A percentile compares a stretch with the other conserved stretches of the same genome.
Evolutionary conservation across 2,797 vertebrate species (phyloP).

Genomic region (Craterocephalus amniculus): DNA sequence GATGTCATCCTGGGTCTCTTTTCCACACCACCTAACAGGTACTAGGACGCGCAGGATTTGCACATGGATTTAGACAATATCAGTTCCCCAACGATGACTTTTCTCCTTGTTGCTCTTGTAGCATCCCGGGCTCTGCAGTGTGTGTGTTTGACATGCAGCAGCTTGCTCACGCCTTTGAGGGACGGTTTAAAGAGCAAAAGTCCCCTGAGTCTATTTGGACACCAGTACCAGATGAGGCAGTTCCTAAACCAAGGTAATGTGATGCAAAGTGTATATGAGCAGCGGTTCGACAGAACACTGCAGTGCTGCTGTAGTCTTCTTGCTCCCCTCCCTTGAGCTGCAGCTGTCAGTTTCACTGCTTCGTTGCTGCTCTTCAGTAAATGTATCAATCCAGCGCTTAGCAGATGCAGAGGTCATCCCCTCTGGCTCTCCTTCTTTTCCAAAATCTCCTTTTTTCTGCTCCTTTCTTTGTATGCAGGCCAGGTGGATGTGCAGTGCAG

Average conservation of each 20-base stretch:
- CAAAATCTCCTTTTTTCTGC: conserved; percentile 1
- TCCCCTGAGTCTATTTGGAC: conserved; percentile 98
- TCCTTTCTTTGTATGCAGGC: conserved; percentile 77
- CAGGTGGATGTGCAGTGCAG: conserved; percentile 91
- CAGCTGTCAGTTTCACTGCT: conserved; percentile 48
- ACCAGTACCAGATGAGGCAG: conserved; percentile 91
- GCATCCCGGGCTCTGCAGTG: conserved; percentile 95
- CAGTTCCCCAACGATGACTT: conserved; percentile 8
- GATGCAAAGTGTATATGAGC: conserved; percentile 37
- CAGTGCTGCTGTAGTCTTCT: conserved; percentile 46
- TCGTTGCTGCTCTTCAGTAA: conserved; percentile 57
- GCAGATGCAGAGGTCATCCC: conserved; percentile 35
- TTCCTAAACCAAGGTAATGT: conserved; percentile 93
- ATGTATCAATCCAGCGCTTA: conserved; percentile 43
- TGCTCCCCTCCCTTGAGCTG: conserved; percentile 42
- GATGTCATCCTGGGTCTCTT: conserved; percentile 93
- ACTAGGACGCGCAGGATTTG: background rate
- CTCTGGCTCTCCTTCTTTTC: conserved; percentile 27
- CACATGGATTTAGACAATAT: background rate
- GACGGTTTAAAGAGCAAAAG: conserved; percentile 96
- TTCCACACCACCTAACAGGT: conserved; percentile 96
- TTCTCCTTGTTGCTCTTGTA: conserved; percentile 55
- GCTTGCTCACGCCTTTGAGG: conserved; percentile 91
- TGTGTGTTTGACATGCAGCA: conserved; percentile 98
- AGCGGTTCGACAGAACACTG: conserved; percentile 46